These are phyloP conservation scores for Baronia brevicornis DNA, from an alignment of 2,888 invertebrate species.

Conservation along the genomic window DNA sequence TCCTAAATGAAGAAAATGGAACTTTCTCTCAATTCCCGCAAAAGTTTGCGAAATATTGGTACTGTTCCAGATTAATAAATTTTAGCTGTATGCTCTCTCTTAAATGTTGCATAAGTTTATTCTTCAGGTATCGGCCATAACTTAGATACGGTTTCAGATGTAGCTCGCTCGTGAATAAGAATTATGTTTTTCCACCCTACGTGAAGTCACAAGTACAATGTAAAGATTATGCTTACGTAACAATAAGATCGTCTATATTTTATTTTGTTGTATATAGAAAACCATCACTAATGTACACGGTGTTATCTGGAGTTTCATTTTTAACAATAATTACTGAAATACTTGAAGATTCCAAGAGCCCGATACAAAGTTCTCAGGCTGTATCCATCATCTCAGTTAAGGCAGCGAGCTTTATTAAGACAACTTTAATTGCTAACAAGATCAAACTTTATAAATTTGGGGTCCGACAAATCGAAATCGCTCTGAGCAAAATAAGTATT, in stretches of 20 bases:
- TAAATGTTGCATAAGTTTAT: slow-evolving; percentile 14
- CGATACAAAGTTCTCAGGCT: too few species aligned
- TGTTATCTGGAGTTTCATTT: too few species aligned
- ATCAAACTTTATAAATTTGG: slow-evolving; percentile 69
- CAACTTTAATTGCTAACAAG: slow-evolving; percentile 70
- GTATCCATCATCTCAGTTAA: slow-evolving; percentile 18
- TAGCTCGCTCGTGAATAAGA: slow-evolving; percentile 4
- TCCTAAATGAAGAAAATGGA: slow-evolving; percentile 29
- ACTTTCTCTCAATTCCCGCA: slow-evolving; percentile 24
- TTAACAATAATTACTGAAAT: too few species aligned
- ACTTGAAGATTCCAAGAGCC: too few species aligned
- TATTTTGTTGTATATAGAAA: too few species aligned
- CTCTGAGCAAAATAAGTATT: slow-evolving; percentile 74
- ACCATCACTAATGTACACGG: too few species aligned
- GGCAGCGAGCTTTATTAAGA: slow-evolving; percentile 24
- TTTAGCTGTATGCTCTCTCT: slow-evolving; percentile 21
- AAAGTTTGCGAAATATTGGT: slow-evolving; percentile 27
- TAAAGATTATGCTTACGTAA: too few species aligned
- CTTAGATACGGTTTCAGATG: slow-evolving; percentile 11
- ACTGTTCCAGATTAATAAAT: slow-evolving; percentile 29
- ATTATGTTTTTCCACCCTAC: slow-evolving; percentile 3
- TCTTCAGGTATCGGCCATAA: slow-evolving; percentile 18
- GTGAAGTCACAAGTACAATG: too few species aligned
- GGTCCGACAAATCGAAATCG: slow-evolving; percentile 73
- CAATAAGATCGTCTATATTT: too few species aligned